Conservation (phyloP, 2,113 vertebrate genomes). For the Phylloscopus whistleri region DNA sequence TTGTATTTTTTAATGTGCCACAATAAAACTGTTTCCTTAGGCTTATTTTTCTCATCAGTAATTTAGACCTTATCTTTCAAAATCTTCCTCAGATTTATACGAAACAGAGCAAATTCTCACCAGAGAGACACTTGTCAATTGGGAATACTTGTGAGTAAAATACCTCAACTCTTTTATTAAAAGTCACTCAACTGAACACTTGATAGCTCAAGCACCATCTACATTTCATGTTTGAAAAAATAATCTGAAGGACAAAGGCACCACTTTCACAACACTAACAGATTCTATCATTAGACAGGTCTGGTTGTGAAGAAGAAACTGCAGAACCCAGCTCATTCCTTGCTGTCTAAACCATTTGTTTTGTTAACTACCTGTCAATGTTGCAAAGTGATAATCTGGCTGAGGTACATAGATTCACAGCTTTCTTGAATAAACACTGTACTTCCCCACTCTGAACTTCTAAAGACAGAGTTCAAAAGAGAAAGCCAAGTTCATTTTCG, state of each 20-base stretch:
- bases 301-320: constrained; percentile 53
- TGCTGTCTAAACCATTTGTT: constrained; percentile 80
- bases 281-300: constrained; percentile 59
- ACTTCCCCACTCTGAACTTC: constrained; percentile 67
- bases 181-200: not conserved
- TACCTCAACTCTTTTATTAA: not conserved
- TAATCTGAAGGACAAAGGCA: not conserved
- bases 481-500: constrained; percentile 50
- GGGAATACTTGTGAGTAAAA: not conserved
- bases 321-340: constrained; percentile 1
- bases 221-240: not conserved
- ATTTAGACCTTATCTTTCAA: not conserved
- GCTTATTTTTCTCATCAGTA: not conserved
- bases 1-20: not conserved
- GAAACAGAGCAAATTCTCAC: not conserved
- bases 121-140: not conserved
- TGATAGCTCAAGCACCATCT: not conserved
- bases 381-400: constrained; percentile 78
- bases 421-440: constrained; percentile 63
- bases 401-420: constrained; percentile 48
- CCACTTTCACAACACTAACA: constrained; percentile 52
- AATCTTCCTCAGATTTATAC: not conserved
- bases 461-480: constrained; percentile 61
- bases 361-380: constrained; percentile 83
- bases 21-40: not conserved